Evolutionary conservation across 2,113 vertebrate species (phyloP), one percentile per base, ranked within the genome.

Genomic region (Rousettus leschenaultii): DNA sequence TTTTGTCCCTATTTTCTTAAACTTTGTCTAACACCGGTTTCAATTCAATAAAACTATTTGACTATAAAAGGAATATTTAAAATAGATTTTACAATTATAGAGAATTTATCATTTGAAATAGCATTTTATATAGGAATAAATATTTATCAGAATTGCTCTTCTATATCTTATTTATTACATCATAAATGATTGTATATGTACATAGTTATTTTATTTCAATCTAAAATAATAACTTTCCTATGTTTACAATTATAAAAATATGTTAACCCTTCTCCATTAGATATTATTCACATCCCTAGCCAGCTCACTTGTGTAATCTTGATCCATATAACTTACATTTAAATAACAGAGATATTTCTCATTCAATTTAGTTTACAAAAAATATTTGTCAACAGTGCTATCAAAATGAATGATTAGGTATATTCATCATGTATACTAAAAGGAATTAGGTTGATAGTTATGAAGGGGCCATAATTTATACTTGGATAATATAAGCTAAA

Each of bases 401-500:
- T 91, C 82, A 91, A 80, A 91, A 11, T 91, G 57, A 96, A 88
- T 93, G 57, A 89, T 85, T 74, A 79, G 43, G 30, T 35, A 80
- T 51, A 88, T 94, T 63, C 16, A 40, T 79, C 71, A 74, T 53
- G 57, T 55, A 71, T 30, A 57, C 15, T 57, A 59, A 92, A 92
- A 92, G 90, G 13, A 83, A 59, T 84, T 87, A 55, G 43, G 48
- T 88, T 3, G 12, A n/a, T 68, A 78, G 57, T 59, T 74, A 59
- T 4, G 22, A 93, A 95, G 77, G 10, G 35, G 66, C n/a, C 40
- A 73, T 1, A 45, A 61, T 93, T 84, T 91, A 79, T 6, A 61
- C 30, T 84, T 96, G n/a, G n/a, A 84, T 74, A 91, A 85, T 93
- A 74, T 78, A 95, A 91, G 14, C 48, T 73, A 88, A 88, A 93